These are phyloP conservation scores for Polyommatus iphigenia DNA, from an alignment of 2,888 invertebrate species.

Conservation along the genomic window DNA sequence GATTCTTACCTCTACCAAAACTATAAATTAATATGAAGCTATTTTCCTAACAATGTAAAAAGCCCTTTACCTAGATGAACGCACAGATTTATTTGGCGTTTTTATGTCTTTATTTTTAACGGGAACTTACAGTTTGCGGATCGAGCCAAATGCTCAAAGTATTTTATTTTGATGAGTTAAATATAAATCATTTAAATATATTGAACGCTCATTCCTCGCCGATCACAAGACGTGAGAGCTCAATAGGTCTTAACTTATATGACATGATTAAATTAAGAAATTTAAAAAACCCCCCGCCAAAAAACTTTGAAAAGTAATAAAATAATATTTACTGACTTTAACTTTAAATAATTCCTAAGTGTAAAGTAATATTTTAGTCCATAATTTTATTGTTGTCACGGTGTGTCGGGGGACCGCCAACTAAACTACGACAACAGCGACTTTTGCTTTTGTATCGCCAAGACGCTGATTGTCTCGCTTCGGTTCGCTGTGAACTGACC, in stretches of 20 bases:
- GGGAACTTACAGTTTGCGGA: not conserved
- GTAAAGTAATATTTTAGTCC: too few relatives aligned
- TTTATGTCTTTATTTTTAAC: slow-evolving; percentile 16
- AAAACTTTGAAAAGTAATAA: too few relatives aligned
- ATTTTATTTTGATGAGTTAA: slow-evolving; percentile 3
- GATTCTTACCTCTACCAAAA: not conserved
- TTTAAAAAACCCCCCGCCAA: too few relatives aligned
- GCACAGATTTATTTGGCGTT: slow-evolving; percentile 10
- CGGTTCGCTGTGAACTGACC: too few relatives aligned
- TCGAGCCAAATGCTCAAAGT: not conserved
- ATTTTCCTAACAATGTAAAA: not conserved
- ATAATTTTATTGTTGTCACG: too few relatives aligned
- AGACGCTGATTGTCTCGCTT: too few relatives aligned
- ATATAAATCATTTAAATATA: not conserved
- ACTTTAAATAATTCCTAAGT: too few relatives aligned
- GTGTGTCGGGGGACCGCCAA: too few relatives aligned
- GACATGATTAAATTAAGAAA: too few relatives aligned
- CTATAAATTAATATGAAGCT: not conserved
- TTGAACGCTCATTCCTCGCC: not conserved
- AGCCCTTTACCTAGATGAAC: not conserved
- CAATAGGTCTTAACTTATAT: not conserved
- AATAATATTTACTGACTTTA: too few relatives aligned
- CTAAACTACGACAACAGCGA: too few relatives aligned
- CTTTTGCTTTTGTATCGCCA: too few relatives aligned
- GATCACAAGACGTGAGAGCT: not conserved